Conservation (phyloP, 2,113 vertebrate species). For the Formicarius rufipectus region DNA sequence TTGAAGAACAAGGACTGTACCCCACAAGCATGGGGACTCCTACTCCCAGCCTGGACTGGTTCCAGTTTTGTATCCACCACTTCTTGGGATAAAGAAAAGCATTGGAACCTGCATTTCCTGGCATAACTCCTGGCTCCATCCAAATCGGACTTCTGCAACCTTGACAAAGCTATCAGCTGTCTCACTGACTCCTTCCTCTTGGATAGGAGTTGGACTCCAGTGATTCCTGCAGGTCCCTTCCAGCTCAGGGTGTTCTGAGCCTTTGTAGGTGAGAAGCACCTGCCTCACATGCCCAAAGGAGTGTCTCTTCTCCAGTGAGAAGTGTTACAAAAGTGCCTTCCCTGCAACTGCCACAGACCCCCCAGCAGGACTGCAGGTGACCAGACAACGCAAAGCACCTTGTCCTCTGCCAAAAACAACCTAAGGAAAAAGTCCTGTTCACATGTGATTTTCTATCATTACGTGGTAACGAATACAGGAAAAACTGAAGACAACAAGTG, state of each 20-base stretch:
- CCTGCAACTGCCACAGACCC: neutral
- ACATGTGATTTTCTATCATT: neutral
- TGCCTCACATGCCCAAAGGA: neutral
- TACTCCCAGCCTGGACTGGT: neutral
- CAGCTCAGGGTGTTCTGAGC: neutral
- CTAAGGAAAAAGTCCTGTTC: neutral
- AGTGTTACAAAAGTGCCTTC: neutral
- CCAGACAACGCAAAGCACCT: neutral
- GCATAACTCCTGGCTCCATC: neutral
- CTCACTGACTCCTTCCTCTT: neutral
- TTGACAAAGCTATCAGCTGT: neutral
- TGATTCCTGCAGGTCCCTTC: neutral
- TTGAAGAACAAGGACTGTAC: neutral
- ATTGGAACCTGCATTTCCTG: neutral
- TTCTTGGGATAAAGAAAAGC: neutral
- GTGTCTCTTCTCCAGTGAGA: accelerated
- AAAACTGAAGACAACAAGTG: neutral
- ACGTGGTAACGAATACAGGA: neutral
- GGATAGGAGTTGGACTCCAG: neutral
- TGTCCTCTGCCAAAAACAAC: neutral
- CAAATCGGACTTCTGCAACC: neutral
- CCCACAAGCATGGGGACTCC: neutral
- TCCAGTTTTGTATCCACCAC: neutral
- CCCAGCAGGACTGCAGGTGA: neutral
- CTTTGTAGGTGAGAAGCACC: neutral